Evolutionary conservation across 1,140 invertebrate genomes (phyloP).

Genomic region (Dolichoris vasculosae): DNA sequence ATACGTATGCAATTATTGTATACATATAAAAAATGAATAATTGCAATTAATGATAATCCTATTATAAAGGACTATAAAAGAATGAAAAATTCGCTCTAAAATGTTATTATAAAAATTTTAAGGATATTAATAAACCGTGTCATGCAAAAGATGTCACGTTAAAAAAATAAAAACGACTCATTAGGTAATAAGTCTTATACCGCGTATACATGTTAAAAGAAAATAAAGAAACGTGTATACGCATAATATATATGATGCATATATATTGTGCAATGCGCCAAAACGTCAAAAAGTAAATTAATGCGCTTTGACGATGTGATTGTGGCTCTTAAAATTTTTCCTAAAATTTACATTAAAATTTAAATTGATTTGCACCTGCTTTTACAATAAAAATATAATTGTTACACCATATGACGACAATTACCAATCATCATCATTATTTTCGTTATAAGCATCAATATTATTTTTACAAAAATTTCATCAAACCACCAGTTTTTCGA

Average conservation of each 20-base stretch:
- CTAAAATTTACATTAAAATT: slow-evolving; percentile 41
- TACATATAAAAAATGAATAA: slow-evolving; percentile 66
- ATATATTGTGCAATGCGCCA: slow-evolving; percentile 53
- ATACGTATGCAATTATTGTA: slow-evolving; percentile 65
- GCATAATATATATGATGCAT: slow-evolving; percentile 57
- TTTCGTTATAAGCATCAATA: neutral
- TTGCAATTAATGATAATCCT: slow-evolving; percentile 71
- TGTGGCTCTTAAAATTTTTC: slow-evolving; percentile 63
- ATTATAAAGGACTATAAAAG: slow-evolving; percentile 65
- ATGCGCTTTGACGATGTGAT: slow-evolving; percentile 64
- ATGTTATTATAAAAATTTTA: slow-evolving; percentile 42
- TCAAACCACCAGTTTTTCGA: slow-evolving; percentile 18
- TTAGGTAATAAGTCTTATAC: slow-evolving; percentile 66
- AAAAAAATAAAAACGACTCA: slow-evolving; percentile 63
- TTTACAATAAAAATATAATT: neutral
- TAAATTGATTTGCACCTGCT: too few relatives aligned
- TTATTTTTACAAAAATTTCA: slow-evolving; percentile 7
- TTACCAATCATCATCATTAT: neutral
- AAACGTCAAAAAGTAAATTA: slow-evolving; percentile 56
- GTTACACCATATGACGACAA: too few relatives aligned
- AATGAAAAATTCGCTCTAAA: slow-evolving; percentile 48
- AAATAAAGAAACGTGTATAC: slow-evolving; percentile 56
- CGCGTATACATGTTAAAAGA: slow-evolving; percentile 47
- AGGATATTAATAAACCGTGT: slow-evolving; percentile 62
- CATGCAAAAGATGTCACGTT: slow-evolving; percentile 66